Conservation (phyloP, 2,113 vertebrate species). For the Anguilla rostrata region DNA sequence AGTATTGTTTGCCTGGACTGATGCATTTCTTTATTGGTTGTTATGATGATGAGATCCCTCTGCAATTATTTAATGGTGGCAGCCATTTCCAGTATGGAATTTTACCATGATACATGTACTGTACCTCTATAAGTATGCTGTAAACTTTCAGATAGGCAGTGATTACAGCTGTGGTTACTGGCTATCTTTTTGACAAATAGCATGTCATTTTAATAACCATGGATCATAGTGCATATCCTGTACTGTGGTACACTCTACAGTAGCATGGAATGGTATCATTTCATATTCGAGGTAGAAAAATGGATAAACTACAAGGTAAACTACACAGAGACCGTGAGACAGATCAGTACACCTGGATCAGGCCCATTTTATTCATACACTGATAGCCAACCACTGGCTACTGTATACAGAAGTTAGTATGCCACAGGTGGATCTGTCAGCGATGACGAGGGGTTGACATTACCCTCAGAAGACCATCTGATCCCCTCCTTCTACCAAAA, state of each 20-base stretch:
- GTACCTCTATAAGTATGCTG: no score
- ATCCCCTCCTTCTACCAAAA: not conserved
- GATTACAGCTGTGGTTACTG: no score
- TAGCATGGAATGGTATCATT: no score
- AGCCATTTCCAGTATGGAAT: not conserved
- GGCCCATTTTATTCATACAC: not conserved
- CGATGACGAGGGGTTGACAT: not conserved
- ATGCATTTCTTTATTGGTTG: slow-evolving; percentile 15
- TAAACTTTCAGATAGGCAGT: no score
- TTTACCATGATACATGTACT: no score
- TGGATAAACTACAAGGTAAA: not conserved
- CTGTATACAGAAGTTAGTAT: not conserved
- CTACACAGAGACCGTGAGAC: not conserved
- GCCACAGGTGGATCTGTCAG: not conserved
- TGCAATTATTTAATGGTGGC: not conserved
- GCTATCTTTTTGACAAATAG: no score
- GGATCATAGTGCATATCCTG: no score
- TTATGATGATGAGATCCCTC: slow-evolving; percentile 19
- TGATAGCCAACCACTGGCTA: not conserved
- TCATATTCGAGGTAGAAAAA: not conserved
- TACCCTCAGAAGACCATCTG: not conserved
- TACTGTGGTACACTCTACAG: no score
- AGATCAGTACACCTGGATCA: not conserved
- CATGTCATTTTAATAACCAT: no score
- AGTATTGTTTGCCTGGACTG: slow-evolving; percentile 34